Percentiles rank a stretch among this genome's conserved stretches.
Conservation (phyloP, 2,797 vertebrate genomes). For the Sebastes vulpes region DNA sequence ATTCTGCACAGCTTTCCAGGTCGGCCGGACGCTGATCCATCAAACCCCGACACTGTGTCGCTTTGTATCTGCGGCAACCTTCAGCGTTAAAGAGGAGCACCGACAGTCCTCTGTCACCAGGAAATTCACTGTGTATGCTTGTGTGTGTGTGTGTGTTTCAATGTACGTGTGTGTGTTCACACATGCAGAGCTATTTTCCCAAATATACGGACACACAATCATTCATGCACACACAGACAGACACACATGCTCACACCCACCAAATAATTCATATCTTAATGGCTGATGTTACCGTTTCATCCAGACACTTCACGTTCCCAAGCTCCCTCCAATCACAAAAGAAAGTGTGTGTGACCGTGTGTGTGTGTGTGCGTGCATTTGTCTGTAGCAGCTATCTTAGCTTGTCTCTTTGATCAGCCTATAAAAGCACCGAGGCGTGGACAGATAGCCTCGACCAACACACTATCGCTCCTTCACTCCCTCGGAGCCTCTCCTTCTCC, state of each 20-base stretch:
- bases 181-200: slow-evolving; percentile 14
- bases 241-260: slow-evolving; percentile 39
- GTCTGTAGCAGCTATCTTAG: slow-evolving; percentile 66
- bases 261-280: slow-evolving; percentile 83
- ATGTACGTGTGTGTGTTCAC: background rate
- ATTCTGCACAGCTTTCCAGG: slow-evolving; percentile 74
- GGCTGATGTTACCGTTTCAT: slow-evolving; percentile 71
- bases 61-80: slow-evolving; percentile 76
- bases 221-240: slow-evolving; percentile 13
- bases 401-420: slow-evolving; percentile 81
- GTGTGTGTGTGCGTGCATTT: slow-evolving; percentile 22
- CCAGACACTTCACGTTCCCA: slow-evolving; percentile 44
- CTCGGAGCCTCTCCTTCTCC: slow-evolving; percentile 39
- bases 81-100: slow-evolving; percentile 59
- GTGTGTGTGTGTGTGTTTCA: background rate
- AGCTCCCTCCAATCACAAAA: slow-evolving; percentile 62
- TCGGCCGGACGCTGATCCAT: slow-evolving; percentile 82
- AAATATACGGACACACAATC: slow-evolving; percentile 40
- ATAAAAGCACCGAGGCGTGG: slow-evolving; percentile 74
- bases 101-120: slow-evolving; percentile 52
- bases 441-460: slow-evolving; percentile 68
- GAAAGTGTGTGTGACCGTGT: slow-evolving; percentile 16
- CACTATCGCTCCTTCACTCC: slow-evolving; percentile 59
- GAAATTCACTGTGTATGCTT: slow-evolving; percentile 40
- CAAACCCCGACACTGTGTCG: slow-evolving; percentile 71